Evolutionary conservation across 2,888 invertebrate genomes (phyloP), one percentile per base, ranked within the genome.

Genomic region (Melieria picta): DNA sequence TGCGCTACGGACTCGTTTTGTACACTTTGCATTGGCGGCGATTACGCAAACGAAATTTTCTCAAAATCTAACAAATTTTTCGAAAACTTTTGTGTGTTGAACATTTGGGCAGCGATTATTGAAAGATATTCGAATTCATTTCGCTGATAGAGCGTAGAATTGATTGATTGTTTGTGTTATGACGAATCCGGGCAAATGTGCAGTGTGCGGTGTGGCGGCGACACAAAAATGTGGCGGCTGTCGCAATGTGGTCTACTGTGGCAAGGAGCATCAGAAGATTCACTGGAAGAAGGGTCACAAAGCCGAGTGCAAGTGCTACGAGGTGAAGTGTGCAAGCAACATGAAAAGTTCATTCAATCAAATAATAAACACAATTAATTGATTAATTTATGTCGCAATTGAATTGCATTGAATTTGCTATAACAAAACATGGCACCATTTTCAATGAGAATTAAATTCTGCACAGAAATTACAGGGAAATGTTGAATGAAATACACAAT

Each of bases 211-310:
- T 71, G 87, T 89, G 75, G 88, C 89, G 65, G 91, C 92, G 0
- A 89, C 89, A 72, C 90, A 91, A 75, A 89, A 90, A 71, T 94
- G 93, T 78, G 90, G 91, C 58, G 91, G 90, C 6, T 94, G 93
- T 84, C 90, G 90, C 78, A 86, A 89, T 10, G 91, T 91, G 0
- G 91, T 89, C 80, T 94, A 93, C 84, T 93, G 93, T 84, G 89
- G 91, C 56, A 89, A 89, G 78, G 91, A 91, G 5, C 93, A 93
- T 80, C 93, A 93, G 81, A 91, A 91, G 83, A 86, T 89, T 74
- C 91, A 92, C 83, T 93, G 93, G 93, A 89, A 90, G 74, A 89
- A 89, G 80, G 90, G 89, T 1, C 93, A 93, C 85, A 92, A 91
- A 80, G 85, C 85, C 71, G 88, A 89, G 80, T 93, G 93, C 83